Evolutionary conservation across 2,113 vertebrate genomes (phyloP).

Genomic region (Pseudopodoces humilis): DNA sequence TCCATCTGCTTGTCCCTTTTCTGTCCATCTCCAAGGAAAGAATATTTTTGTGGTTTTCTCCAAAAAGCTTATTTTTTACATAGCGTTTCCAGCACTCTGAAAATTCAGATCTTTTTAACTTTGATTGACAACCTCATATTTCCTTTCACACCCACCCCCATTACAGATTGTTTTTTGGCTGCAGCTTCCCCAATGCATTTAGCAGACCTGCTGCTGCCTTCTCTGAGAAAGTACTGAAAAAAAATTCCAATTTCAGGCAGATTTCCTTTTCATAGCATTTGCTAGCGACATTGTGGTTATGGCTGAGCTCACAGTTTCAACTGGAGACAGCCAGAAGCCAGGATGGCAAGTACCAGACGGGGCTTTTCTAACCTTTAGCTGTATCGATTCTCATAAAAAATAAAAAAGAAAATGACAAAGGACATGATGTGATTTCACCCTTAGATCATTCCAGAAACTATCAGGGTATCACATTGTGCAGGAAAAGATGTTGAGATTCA

Average conservation of each 20-base stretch:
- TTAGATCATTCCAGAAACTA: neutral
- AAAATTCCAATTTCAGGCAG: neutral
- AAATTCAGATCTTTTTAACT: slow-evolving; percentile 13
- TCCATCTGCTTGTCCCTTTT: neutral
- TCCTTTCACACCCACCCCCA: slow-evolving; percentile 46
- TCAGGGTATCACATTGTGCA: neutral
- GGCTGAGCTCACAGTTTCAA: neutral
- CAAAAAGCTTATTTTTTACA: neutral
- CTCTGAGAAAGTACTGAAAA: neutral
- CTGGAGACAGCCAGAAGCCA: neutral
- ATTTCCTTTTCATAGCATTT: slow-evolving; percentile 27
- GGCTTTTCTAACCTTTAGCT: slow-evolving; percentile 31
- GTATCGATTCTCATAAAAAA: neutral
- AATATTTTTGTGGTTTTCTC: neutral
- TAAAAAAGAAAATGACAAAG: neutral
- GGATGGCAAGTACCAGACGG: neutral
- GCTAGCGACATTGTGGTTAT: neutral
- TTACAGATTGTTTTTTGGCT: slow-evolving; percentile 31
- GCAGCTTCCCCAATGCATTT: neutral
- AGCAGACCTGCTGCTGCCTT: neutral
- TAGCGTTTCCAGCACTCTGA: neutral
- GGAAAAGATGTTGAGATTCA: neutral
- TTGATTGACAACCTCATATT: slow-evolving; percentile 45
- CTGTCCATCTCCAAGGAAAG: neutral
- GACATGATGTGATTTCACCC: neutral